Evolutionary conservation across 2,113 vertebrate genomes (phyloP), one percentile per base, ranked within the genome.

Genomic region (Globicephala melas): DNA sequence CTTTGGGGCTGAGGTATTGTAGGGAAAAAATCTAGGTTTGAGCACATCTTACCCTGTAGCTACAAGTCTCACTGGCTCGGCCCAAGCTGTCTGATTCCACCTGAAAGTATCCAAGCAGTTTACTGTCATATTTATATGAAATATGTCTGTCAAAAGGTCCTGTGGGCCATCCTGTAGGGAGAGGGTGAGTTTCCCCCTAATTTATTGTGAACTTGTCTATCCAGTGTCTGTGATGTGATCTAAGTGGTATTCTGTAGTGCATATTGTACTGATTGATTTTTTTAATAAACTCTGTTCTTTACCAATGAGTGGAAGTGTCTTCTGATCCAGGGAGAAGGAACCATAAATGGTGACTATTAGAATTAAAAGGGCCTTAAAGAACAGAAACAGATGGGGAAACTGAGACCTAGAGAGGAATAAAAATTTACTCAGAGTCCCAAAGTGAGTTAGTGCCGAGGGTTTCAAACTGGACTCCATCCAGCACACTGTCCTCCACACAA

Each of bases 281-380:
- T 62, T 62, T 8, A 97, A 97, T 98, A 98, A 98, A 98, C 5
- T 68, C 53, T 62, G 15, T 31, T 68, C 25, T 93, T 91, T 92
- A 67, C 60, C 44, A 44, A 4, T 58, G 55, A 58, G 55, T 77
- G 41, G 14, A 81, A 81, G 68, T 73, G 83, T 88, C 68, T 95
- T 96, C 31, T 96, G 44, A 73, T 71, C 85, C n/a, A 41, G 15
- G 17, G 25, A 91, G 13, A 15, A 67, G 18, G 36, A 70, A 26
- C 60, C 12, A 8, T 7, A 60, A 77, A n/a, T 31, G 28, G 44
- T 47, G 25, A 68, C 3, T 14, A 36, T 60, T 36, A 84, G 53
- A 89, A 28, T 58, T 41, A 7, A 93, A 94, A 93, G 20, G 77
- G 2, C 7, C 83, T 70, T 77, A 11, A 81, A 73, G 79, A 84